Conservation (phyloP, 2,797 vertebrate genomes). For the Sebastes iracundus region DNA sequence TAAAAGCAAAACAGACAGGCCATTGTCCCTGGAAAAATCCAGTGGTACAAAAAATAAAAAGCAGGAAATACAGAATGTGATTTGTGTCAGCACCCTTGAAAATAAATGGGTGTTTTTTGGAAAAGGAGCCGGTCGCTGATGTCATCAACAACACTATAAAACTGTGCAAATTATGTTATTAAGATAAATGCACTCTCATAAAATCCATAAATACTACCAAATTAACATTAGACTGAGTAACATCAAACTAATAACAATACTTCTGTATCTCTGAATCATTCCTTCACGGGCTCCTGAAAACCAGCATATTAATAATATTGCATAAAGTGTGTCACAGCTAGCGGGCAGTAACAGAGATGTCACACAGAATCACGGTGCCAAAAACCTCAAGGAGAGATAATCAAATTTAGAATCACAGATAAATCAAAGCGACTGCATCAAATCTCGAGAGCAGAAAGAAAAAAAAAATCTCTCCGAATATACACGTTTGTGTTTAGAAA, state of each 20-base stretch:
- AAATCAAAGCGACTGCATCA: constrained; percentile 21
- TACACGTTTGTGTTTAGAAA: constrained; percentile 18
- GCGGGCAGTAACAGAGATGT: constrained; percentile 30
- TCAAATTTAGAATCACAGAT: constrained; percentile 31
- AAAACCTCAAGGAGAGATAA: constrained; percentile 42
- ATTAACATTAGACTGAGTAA: background rate
- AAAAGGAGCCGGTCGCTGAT: background rate
- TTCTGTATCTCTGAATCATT: constrained; percentile 4
- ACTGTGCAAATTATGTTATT: background rate
- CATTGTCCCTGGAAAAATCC: constrained; percentile 1
- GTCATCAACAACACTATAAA: background rate
- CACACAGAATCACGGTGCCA: constrained; percentile 26
- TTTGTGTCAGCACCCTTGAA: constrained; percentile 37
- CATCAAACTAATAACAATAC: background rate
- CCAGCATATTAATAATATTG: constrained; percentile 25
- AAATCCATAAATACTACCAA: background rate
- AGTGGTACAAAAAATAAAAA: background rate
- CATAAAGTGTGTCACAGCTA: constrained; percentile 19
- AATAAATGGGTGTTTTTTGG: constrained; percentile 20
- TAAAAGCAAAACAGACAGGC: constrained; percentile 3
- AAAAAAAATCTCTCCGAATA: background rate
- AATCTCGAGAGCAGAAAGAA: constrained; percentile 10
- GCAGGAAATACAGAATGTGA: constrained; percentile 74
- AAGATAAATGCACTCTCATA: background rate
- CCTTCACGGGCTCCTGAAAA: constrained; percentile 34